phyloP scores from a whole-genome alignment of 30 jellyfish, hydroid and myxozoan species.

The Pseudorhiza aurosa region DNA sequence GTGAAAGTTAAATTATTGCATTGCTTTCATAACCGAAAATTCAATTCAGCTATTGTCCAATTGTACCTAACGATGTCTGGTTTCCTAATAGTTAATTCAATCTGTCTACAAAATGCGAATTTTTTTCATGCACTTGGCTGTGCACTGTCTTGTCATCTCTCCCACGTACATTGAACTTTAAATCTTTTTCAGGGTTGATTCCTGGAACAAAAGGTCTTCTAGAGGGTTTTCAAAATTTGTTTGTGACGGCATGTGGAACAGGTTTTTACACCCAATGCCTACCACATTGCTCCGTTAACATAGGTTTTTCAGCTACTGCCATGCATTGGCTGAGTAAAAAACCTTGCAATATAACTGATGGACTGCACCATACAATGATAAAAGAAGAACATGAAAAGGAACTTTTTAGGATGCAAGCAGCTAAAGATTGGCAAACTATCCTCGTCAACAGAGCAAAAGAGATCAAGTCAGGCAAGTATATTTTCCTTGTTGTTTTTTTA shows the following conservation, averaged over 20 bases:
- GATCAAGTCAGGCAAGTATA: constrained; percentile 40
- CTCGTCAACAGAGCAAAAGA: constrained; percentile 68
- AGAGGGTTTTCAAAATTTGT: constrained; percentile 35
- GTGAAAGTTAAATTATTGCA: no score
- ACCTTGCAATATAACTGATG: constrained; percentile 67
- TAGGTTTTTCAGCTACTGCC: constrained; percentile 73
- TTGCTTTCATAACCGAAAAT: no score
- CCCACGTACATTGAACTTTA: background rate
- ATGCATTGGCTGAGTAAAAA: constrained; percentile 75
- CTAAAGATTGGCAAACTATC: constrained; percentile 71
- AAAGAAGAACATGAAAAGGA: constrained; percentile 13
- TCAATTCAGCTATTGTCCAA: no score
- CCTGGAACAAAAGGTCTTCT: constrained; percentile 49
- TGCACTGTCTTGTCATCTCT: background rate
- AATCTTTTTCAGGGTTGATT: constrained; percentile 56
- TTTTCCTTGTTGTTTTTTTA: no score
- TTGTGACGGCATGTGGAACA: constrained; percentile 64
- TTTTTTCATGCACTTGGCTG: no score
- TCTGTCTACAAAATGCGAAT: no score
- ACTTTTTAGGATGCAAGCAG: constrained; percentile 62
- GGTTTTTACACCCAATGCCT: constrained; percentile 70
- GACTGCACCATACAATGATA: constrained; percentile 59
- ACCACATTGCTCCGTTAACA: constrained; percentile 57
- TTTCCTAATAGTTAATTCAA: no score
- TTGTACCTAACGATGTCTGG: no score